Evolutionary conservation across 2,113 vertebrate genomes (phyloP), one percentile per base, ranked within the genome.

Genomic region (Silurus asotus): DNA sequence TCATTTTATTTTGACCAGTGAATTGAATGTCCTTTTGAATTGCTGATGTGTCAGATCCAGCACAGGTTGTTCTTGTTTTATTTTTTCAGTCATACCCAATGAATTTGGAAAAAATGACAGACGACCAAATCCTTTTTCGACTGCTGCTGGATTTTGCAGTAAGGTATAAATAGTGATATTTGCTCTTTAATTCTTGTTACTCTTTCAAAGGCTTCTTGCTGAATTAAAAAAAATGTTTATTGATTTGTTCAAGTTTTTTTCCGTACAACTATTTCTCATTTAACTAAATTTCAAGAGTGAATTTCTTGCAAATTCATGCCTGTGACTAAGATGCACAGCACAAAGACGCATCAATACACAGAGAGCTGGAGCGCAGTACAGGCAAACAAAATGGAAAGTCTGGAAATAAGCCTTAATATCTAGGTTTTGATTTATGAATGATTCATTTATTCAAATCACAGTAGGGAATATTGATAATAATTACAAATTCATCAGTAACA

Each of bases 131-230:
- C 49, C 59, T 78, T 88, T 81, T 88, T 82, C 64, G 82, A 69
- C 51, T 81, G 70, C 84, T 85, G 81, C 84, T 89, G 89, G 85
- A 81, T 87, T 89, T 78, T 81, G 51, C 69, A 82, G 59, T 82
- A 23, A 82, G 89, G 89, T 90, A 75, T 83, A 87, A 86, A 81
- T 86, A 86, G 88, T 87, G 83, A 81, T 84, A 81, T 87, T 90
- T 88, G 58, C 86, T 87, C 88, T 87, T 69, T 85, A 48, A 75
- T 88, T 81, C 69, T 67, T 87, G 81, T 59, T 91, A 53, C 84
- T 81, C 82, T 86, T 88, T 88, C 86, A 82, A 83, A 83, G 81
- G 75, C 82, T 86, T 85, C 79, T 81, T 88, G 84, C 86, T 87
- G 83, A 89, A 90, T 84, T 81, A 87, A 74, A 88, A 77, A 81